A percentile compares a stretch with the other conserved stretches of the same genome.
phyloP scores from a whole-genome alignment of 2,797 vertebrate species.

The Rhabdophis nuchalis region DNA sequence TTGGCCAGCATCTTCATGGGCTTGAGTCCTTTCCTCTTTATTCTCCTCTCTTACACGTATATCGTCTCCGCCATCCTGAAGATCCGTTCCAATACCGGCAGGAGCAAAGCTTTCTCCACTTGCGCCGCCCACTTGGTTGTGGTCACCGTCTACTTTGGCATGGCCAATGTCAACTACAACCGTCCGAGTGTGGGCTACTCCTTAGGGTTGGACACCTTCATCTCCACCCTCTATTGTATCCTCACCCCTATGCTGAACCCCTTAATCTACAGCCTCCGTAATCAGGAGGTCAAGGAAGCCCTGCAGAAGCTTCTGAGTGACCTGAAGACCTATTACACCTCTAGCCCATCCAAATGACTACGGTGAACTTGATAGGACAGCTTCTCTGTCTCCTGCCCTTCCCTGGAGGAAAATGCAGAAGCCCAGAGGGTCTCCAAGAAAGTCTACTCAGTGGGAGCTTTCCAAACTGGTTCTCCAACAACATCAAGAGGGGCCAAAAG shows the following conservation, averaged over 20 bases:
- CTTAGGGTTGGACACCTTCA: not conserved
- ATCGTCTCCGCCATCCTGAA: not conserved
- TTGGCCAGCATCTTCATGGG: not conserved
- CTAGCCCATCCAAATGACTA: not conserved
- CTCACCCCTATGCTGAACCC: slow-evolving; percentile 60
- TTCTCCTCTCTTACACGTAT: not conserved
- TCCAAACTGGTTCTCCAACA: not conserved
- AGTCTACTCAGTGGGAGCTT: not conserved
- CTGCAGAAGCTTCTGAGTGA: not conserved
- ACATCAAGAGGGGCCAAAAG: not conserved
- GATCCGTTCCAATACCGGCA: not conserved
- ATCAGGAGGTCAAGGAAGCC: slow-evolving; percentile 49
- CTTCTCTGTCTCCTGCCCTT: not conserved
- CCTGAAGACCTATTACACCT: not conserved
- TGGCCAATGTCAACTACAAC: slow-evolving; percentile 9
- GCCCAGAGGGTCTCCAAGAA: not conserved
- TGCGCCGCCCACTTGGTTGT: slow-evolving; percentile 57
- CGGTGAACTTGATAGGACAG: not conserved
- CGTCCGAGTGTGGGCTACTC: not conserved
- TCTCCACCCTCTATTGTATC: slow-evolving; percentile 47
- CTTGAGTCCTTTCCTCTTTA: not conserved
- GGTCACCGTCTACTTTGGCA: not conserved
- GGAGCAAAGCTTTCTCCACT: slow-evolving; percentile 56
- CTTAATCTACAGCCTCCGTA: slow-evolving; percentile 66
- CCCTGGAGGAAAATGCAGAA: not conserved